Base-by-base conservation (phyloP, 1,140 invertebrate species). In the Pantala flavescens region DNA sequence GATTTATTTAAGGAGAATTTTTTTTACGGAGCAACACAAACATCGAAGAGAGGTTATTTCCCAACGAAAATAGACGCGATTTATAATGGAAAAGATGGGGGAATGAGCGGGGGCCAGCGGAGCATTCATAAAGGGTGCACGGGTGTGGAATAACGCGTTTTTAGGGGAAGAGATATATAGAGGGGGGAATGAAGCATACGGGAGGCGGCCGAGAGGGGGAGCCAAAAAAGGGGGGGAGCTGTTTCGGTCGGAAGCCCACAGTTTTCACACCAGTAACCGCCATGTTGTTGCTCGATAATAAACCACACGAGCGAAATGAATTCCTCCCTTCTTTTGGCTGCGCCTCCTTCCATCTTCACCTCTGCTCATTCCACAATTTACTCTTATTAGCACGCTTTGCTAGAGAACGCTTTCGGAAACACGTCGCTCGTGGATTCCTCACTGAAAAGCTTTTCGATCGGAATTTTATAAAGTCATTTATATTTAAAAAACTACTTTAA, bases 221-320 rank as follows among this genome's bases (percentile, higher is more conserved):
- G 49, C 14, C 28, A 36, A 36, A 36, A 9, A 36, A 9, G 28
- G 28, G 49, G 49, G 49, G n/a, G n/a, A 63, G 49, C 49, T 19
- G 49, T 63, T 63, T 63, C 49, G 49, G 49, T 63, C 49, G 49
- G 49, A 63, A 63, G 49, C 49, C 49, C 49, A 63, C 49, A 63
- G 49, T 63, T 63, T 63, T 63, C 49, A 63, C 49, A 63, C 49
- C 49, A 63, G 49, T 63, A 63, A 63, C 49, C 49, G 49, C 49
- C 49, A 63, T 63, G 49, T 63, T 63, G 49, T 63, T 63, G 49
- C 49, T 63, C 49, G 49, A 63, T 63, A 63, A 63, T 63, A 63
- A 63, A 63, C 49, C 49, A 63, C 49, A 63, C 49, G 49, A 63
- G 49, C 49, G 49, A 63, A 63, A 63, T 63, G 49, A 63, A 63